Evolutionary conservation across 2,888 invertebrate species (phyloP).

Genomic region (Phytoseiulus persimilis): DNA sequence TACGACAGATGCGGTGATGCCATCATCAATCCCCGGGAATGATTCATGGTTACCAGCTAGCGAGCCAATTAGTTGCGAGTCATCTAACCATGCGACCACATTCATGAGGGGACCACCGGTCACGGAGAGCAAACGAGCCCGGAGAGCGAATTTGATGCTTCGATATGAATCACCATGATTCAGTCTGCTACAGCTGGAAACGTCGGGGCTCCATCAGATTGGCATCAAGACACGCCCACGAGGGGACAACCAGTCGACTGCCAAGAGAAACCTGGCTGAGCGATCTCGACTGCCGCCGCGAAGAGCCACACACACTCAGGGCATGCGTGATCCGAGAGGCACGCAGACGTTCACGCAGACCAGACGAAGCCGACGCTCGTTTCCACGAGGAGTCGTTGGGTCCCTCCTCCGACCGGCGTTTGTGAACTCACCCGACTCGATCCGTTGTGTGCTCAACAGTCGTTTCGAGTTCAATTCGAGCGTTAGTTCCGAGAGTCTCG

Average conservation of each 20-base stretch:
- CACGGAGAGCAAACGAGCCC: not conserved
- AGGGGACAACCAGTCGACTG: not conserved
- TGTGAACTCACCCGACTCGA: not conserved
- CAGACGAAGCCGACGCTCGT: not conserved
- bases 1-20: not conserved
- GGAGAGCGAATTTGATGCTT: not conserved
- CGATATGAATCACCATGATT: constrained; percentile 5
- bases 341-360: not conserved
- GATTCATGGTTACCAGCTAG: not conserved
- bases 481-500: not conserved
- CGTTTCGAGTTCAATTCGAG: not conserved
- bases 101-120: not conserved
- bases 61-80: not conserved
- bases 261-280: too few species aligned
- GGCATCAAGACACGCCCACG: not conserved
- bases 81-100: not conserved
- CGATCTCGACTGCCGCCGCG: too few species aligned
- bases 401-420: not conserved
- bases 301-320: too few species aligned
- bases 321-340: too few species aligned
- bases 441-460: not conserved
- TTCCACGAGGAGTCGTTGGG: not conserved
- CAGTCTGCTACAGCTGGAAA: not conserved
- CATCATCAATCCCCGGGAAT: not conserved
- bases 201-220: not conserved